Evolutionary conservation across 2,797 vertebrate species (phyloP), one percentile per base, ranked within the genome.

Genomic region (Sciurus carolinensis): DNA sequence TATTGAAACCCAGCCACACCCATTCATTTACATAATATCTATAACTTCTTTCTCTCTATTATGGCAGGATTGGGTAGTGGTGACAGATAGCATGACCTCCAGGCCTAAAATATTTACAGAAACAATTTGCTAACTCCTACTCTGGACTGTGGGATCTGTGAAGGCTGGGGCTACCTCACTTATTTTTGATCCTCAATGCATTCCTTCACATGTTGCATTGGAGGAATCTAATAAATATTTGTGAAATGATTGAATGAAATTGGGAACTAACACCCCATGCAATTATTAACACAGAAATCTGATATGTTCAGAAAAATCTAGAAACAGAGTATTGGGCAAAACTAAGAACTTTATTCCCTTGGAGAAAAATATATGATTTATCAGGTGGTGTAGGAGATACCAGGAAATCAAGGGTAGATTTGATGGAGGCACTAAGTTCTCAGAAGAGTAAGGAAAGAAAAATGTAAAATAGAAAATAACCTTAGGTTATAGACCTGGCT

Each of bases 151-250:
- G 47, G 10, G 59, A 47, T 28, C 42, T 44, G 10, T 62, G 69
- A 57, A 39, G 50, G 9, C 5, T 79, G 64, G 7, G 14, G 42
- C 9, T 13, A 7, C 73, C 26, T 79, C 36, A 22, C 80, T 69
- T 59, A 20, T 47, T 91, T 94, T 91, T 91, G 39, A 91, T 50
- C 22, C 22, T 22, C 17, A 33, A 2, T 83, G 33, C 36, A 88
- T 20, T 69, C 71, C 26, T 50, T 91, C 59, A 71, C 11, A 69
- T 1, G 57, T 0, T 15, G 4, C 50, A 39, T 26, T 57, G 12
- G 33, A 83, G 75, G 39, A 73, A 22, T 82, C n/a, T 47, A 82
- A 75, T 71, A 87, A 95, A 66, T 86, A 39, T 52, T 88, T 94
- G 28, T 59, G 42, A 77, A 80, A 59, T 39, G 47, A 75, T 54